Evolutionary conservation across 2,113 vertebrate genomes (phyloP).

Genomic region (Accipiter cooperii): DNA sequence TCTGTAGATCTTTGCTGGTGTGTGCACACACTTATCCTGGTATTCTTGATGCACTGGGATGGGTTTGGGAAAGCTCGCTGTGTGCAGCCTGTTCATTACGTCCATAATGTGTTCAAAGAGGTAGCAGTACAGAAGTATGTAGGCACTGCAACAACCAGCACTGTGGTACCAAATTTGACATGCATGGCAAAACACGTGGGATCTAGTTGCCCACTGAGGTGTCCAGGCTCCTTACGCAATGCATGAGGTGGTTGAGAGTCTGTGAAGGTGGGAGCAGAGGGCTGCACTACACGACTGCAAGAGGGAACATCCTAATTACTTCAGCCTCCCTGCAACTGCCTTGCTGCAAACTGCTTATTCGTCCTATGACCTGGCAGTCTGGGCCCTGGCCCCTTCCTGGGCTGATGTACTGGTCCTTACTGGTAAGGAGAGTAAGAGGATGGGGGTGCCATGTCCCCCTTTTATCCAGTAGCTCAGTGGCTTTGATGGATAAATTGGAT

Average conservation of each 20-base stretch:
- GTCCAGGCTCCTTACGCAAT: neutral
- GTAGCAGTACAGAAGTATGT: no score
- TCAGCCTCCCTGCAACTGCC: neutral
- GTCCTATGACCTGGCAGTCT: neutral
- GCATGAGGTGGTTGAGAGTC: neutral
- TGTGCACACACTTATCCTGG: neutral
- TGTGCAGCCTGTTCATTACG: neutral
- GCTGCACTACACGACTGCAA: neutral
- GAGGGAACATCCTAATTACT: neutral
- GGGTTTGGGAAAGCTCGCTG: neutral
- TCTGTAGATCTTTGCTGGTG: neutral
- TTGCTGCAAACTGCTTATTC: neutral
- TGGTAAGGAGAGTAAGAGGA: neutral
- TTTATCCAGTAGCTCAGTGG: neutral
- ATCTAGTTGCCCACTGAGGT: neutral
- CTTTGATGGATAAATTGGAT: neutral
- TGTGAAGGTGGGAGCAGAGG: neutral
- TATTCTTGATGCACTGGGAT: neutral
- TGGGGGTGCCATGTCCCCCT: neutral
- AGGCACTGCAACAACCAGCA: neutral
- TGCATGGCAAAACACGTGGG: neutral
- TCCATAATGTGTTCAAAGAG: no score
- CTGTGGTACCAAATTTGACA: neutral
- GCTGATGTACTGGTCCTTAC: no score
- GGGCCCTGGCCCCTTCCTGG: neutral